Percentiles rank a stretch among this genome's conserved stretches.
Conservation (phyloP, 2,888 invertebrate species). For the Coecobrya sp. region DNA sequence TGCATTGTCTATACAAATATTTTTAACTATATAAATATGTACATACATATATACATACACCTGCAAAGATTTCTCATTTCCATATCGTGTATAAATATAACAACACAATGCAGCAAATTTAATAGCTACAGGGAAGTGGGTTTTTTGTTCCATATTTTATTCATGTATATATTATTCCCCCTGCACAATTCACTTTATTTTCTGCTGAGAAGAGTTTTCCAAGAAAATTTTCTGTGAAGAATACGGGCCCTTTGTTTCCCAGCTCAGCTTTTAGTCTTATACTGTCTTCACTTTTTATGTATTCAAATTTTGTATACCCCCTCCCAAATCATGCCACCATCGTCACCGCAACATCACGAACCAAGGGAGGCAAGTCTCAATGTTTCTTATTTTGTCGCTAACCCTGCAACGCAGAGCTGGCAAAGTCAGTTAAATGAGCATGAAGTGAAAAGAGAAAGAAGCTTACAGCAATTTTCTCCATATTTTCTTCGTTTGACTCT, state of each 20-base stretch:
- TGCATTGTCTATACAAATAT: no score
- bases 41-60: no score
- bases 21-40: no score
- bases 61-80: no score
- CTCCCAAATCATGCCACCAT: neutral
- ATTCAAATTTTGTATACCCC: neutral
- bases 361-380: neutral
- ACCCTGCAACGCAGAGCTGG: neutral
- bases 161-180: neutral
- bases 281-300: neutral
- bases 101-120: conserved; percentile 11
- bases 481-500: conserved; percentile 23
- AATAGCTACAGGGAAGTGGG: conserved; percentile 27
- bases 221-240: neutral
- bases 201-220: neutral
- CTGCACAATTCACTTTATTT: neutral
- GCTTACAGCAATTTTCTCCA: conserved; percentile 45
- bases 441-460: conserved; percentile 15
- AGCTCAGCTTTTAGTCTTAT: neutral
- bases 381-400: neutral
- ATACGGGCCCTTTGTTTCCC: neutral
- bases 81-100: neutral
- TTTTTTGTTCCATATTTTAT: conserved; percentile 17
- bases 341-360: neutral
- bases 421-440: neutral